phyloP scores from a whole-genome alignment of 2,797 vertebrate species.

The Chrosomus eos region DNA sequence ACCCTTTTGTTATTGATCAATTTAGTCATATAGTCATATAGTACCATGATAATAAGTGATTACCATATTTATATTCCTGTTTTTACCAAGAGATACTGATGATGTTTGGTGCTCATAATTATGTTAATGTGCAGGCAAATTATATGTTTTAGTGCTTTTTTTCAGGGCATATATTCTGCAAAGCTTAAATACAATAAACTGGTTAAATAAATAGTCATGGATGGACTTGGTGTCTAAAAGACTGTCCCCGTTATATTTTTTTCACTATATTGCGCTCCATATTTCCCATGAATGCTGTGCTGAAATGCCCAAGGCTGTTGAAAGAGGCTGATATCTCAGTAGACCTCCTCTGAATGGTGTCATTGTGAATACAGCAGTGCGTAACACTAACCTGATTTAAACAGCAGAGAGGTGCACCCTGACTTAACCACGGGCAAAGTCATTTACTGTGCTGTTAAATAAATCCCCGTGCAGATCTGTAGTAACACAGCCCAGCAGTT shows the following conservation, averaged over 20 bases:
- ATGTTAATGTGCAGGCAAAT: not conserved
- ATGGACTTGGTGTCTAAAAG: not conserved
- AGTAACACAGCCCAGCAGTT: constrained; percentile 23
- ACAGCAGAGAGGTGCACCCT: constrained; percentile 38
- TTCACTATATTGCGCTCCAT: not conserved
- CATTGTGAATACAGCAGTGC: constrained; percentile 43
- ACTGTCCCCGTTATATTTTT: not conserved
- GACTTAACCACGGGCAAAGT: constrained; percentile 61
- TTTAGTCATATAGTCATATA: too few relatives aligned
- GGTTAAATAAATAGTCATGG: not conserved
- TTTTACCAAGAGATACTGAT: not conserved
- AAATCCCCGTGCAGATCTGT: constrained; percentile 16
- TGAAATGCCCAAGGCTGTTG: constrained; percentile 38
- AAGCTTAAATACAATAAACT: not conserved
- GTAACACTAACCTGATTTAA: constrained; percentile 56
- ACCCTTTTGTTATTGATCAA: not conserved
- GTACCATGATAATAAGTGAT: not conserved
- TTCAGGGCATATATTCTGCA: not conserved
- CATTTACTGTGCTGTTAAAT: constrained; percentile 52
- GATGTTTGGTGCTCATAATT: not conserved
- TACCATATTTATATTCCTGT: not conserved
- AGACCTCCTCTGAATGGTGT: constrained; percentile 33
- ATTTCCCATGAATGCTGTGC: not conserved
- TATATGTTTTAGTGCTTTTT: not conserved
- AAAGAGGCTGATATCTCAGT: constrained; percentile 32